Conservation (phyloP, 2,797 vertebrate species). For the Fistularia tabacaria region DNA sequence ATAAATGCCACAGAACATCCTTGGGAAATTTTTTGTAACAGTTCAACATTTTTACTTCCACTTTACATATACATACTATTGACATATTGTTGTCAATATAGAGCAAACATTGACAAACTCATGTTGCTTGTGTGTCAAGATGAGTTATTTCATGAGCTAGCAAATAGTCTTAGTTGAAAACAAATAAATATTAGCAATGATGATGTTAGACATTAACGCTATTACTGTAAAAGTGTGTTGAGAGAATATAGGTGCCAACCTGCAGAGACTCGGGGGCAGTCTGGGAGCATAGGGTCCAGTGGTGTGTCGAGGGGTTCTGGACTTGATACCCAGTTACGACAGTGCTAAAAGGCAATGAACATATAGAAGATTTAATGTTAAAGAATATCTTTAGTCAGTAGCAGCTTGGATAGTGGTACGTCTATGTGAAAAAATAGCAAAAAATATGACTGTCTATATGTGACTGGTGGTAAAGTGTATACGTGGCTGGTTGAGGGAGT, state of each 20-base stretch:
- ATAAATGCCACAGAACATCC: no score
- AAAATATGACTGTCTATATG: not conserved
- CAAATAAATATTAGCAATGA: no score
- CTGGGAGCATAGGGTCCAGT: constrained; percentile 91
- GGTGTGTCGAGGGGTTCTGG: constrained; percentile 88
- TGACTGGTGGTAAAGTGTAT: constrained; percentile 12
- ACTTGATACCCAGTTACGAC: constrained; percentile 97
- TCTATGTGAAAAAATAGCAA: not conserved
- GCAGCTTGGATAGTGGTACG: no score
- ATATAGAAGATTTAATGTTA: constrained; percentile 6
- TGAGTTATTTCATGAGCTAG: no score
- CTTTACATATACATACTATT: no score
- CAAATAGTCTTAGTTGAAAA: no score
- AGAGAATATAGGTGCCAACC: constrained; percentile 69
- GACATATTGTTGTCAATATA: no score
- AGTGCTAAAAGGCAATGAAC: constrained; percentile 76
- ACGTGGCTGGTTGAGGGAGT: constrained; percentile 1
- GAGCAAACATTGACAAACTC: no score
- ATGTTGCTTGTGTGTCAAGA: no score
- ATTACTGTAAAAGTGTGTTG: constrained; percentile 4
- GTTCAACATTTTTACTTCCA: no score
- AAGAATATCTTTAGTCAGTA: not conserved
- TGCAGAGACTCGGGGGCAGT: constrained; percentile 94
- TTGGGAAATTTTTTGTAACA: no score
- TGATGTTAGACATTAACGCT: not conserved